Base-by-base conservation (phyloP, 2,113 vertebrate genomes). In the Astatotilapia flaviijosephi region DNA sequence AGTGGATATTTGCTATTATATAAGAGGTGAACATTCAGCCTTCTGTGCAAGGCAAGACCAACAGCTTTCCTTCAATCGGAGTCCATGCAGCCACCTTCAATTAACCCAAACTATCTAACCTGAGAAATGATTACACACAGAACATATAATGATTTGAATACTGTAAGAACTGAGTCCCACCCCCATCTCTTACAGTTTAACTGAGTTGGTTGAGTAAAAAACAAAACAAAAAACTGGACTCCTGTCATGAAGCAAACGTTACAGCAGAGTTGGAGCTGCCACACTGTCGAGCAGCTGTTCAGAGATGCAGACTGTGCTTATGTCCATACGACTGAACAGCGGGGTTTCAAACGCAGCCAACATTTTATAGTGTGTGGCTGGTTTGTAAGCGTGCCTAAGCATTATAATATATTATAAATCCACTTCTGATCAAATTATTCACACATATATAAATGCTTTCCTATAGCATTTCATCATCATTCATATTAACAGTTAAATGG, bases 11-110 rank as follows among this genome's bases (percentile, higher is more conserved):
- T 90, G 28, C 15, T 53, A 55, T 88, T 92, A 87, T 49, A 79
- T 91, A 91, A 89, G 68, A 86, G 62, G 79, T 87, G 58, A 89
- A 60, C 79, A 86, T 62, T 86, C 79, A 81, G 42, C 55, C 82
- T 35, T 81, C 73, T 19, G 6, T 82, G 83, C n/a, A 84, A 84
- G 75, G 86, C 83, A 60, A 88, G 75, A 87, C 45, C 2, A 21
- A 54, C 75, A 45, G 90, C 35, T 82, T 87, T 85, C 80, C 62
- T 90, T 80, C 51, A 85, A 51, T 81, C 33, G 77, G 10, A 89
- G 56, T 84, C 89, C 54, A 79, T 31, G 15, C 55, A 0, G 6
- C 45, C 53, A 80, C 56, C 65, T 82, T 79, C 51, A 62, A 5
- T 70, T 9, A 75, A 83, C 70, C 28, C 13, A 70, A 77, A 79